Base-by-base conservation (phyloP, 1,140 invertebrate genomes). In the Pseudachorutes palmiensis region DNA sequence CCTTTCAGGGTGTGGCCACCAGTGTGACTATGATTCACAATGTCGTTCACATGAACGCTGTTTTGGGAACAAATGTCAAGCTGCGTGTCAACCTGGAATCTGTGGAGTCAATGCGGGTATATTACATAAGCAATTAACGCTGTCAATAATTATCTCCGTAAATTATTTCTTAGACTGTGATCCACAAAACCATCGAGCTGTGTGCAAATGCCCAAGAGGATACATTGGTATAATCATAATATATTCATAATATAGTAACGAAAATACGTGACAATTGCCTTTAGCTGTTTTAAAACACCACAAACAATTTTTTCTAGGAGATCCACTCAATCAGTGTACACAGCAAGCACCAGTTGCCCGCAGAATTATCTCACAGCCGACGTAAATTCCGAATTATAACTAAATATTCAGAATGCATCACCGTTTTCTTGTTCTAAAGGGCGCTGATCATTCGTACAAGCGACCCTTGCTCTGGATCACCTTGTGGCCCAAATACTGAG, bases 221-320 rank as follows among this genome's bases (percentile, higher is more conserved):
- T 55, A 55, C 51, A 55, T 22, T 84, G 73, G 88, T 89, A 76
- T 79, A 78, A 69, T 30, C 64, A 65, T 49, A 70, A 74, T 45
- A 69, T 72, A 62, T 58, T 72, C 36, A 2, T 30, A 32, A 33
- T 58, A 60, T n/a, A n/a, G n/a, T n/a, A n/a, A n/a, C n/a, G n/a
- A n/a, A n/a, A n/a, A n/a, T n/a, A n/a, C n/a, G n/a, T n/a, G n/a
- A n/a, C n/a, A n/a, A n/a, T n/a, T n/a, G n/a, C n/a, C n/a, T n/a
- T n/a, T n/a, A n/a, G n/a, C n/a, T n/a, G n/a, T n/a, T n/a, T n/a
- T n/a, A n/a, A n/a, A n/a, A n/a, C n/a, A n/a, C n/a, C n/a, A n/a
- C n/a, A n/a, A n/a, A n/a, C n/a, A n/a, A n/a, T n/a, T 12, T 45
- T 87, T 84, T 76, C 84, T 86, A 31, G 91, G 92, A n/a, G 87